Percentiles rank a stretch among this genome's conserved stretches.
Evolutionary conservation across 2,113 vertebrate species (phyloP).

Genomic region (Todiramphus saurophagus): DNA sequence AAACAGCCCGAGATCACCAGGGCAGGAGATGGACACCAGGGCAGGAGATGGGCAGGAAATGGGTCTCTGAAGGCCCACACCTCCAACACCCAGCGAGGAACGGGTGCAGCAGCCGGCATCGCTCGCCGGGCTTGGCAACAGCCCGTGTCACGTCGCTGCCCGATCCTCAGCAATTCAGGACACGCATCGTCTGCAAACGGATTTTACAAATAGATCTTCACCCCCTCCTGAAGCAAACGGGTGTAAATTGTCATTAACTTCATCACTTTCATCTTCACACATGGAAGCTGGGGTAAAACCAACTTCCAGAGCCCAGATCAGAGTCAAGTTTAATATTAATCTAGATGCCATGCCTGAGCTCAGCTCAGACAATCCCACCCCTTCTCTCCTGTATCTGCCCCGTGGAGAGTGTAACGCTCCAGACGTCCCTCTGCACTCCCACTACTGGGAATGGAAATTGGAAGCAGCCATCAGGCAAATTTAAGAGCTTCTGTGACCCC

Average conservation of each 20-base stretch:
- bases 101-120: not conserved
- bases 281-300: not conserved
- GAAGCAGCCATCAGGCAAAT: not conserved
- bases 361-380: not conserved
- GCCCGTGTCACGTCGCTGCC: not conserved
- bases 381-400: not conserved
- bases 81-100: not conserved
- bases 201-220: not conserved
- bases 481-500: not conserved
- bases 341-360: not conserved
- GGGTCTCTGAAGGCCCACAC: not conserved
- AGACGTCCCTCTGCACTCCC: not conserved
- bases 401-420: not conserved
- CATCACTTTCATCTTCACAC: not conserved
- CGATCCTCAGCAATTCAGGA: not conserved
- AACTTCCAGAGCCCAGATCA: not conserved
- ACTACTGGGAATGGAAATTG: not conserved
- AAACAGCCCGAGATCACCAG: not conserved
- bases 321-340: not conserved
- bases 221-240: not conserved
- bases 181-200: fast-evolving
- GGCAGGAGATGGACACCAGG: not conserved
- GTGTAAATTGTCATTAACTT: not conserved
- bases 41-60: not conserved
- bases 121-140: not conserved